These are phyloP conservation scores for Mormoops blainvillei DNA, from an alignment of 2,113 vertebrate genomes.

Conservation along the genomic window DNA sequence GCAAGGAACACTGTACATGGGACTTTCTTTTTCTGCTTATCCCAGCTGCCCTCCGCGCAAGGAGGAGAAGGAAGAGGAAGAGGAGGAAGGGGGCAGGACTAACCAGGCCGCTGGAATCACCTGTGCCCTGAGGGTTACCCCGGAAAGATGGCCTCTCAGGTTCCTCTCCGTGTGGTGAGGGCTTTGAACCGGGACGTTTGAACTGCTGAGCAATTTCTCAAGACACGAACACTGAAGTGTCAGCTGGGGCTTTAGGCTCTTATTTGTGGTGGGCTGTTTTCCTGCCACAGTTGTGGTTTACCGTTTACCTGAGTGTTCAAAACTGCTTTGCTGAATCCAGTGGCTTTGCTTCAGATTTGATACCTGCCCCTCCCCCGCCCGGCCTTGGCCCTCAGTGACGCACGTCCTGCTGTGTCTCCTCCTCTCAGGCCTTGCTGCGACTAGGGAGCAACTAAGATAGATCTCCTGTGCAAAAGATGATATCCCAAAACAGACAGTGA, in stretches of 20 bases:
- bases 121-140: not conserved
- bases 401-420: rapidly evolving
- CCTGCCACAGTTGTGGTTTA: constrained; percentile 80
- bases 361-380: not conserved
- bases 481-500: not conserved
- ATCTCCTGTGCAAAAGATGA: not conserved
- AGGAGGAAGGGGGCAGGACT: not conserved
- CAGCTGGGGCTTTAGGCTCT: constrained; percentile 71
- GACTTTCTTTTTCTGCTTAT: not conserved
- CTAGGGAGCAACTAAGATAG: not conserved
- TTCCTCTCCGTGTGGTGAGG: constrained; percentile 44
- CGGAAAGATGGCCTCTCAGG: not conserved
- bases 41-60: not conserved
- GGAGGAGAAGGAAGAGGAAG: not conserved
- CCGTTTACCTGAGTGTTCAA: constrained; percentile 70
- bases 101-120: not conserved
- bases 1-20: rapidly evolving
- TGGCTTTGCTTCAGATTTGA: constrained; percentile 49
- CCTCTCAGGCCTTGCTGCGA: not conserved
- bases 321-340: constrained; percentile 63
- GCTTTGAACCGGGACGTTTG: constrained; percentile 67
- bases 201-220: constrained; percentile 75
- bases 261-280: constrained; percentile 78
- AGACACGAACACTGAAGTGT: constrained; percentile 64
- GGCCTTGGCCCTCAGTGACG: rapidly evolving